Evolutionary conservation across 2,797 vertebrate genomes (phyloP).

Genomic region (Rhodeus uyekii): DNA sequence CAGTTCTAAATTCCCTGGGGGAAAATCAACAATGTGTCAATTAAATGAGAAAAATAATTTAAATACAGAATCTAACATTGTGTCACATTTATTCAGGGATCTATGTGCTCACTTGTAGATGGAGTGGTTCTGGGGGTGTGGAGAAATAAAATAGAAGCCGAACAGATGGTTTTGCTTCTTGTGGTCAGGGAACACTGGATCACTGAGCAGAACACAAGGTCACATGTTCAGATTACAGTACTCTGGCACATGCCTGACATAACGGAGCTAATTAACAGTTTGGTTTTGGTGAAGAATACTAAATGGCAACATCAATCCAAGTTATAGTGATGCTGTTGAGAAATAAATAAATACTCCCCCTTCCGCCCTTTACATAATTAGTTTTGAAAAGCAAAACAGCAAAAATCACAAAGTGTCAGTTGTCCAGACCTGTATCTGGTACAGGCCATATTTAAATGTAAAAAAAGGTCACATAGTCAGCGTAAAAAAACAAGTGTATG

Average conservation of each 20-base stretch:
- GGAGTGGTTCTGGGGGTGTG: background rate
- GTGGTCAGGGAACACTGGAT: constrained; percentile 39
- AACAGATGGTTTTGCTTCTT: constrained; percentile 40
- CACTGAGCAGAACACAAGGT: constrained; percentile 44
- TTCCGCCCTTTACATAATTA: too few species aligned
- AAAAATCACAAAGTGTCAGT: background rate
- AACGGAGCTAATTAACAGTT: constrained; percentile 50
- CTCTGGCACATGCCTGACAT: constrained; percentile 15
- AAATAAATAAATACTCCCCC: background rate
- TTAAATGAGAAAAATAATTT: background rate
- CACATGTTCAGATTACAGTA: constrained; percentile 37
- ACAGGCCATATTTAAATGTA: background rate
- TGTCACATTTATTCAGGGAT: background rate
- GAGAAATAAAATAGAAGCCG: background rate
- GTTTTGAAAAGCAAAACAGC: background rate
- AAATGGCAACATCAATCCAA: constrained; percentile 15
- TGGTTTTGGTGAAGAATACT: constrained; percentile 21
- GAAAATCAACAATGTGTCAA: background rate
- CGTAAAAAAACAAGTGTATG: too few species aligned
- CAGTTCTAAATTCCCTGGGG: too few species aligned
- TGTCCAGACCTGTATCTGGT: background rate
- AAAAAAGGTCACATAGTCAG: background rate
- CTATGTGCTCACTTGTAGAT: background rate
- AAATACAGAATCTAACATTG: too few species aligned
- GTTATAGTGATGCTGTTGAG: background rate